A percentile compares a stretch with the other conserved stretches of the same genome.
Conservation (phyloP, 2,113 vertebrate genomes). For the Hemiprocne comata region DNA sequence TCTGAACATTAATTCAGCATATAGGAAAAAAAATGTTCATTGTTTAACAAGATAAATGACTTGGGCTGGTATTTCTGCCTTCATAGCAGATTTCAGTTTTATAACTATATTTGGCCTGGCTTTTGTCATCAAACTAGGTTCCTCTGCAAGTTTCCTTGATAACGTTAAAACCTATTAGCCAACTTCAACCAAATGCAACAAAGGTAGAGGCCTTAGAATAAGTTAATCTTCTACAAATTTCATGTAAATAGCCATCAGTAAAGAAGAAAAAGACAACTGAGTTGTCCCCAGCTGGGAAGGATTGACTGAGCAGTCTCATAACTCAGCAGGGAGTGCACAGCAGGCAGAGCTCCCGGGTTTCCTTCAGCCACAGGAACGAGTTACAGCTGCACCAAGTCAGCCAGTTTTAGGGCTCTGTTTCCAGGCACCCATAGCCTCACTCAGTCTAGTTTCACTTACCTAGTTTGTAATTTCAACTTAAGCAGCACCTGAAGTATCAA, state of each 20-base stretch:
- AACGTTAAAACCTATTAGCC: background rate
- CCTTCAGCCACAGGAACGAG: background rate
- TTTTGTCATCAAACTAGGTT: background rate
- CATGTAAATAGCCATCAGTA: background rate
- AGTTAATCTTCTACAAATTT: background rate
- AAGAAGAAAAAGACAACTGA: background rate
- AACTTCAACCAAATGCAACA: background rate
- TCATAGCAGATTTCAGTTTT: background rate
- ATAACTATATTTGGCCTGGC: background rate
- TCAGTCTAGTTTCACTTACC: background rate
- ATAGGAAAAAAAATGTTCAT: background rate
- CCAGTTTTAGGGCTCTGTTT: background rate
- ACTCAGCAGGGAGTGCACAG: background rate
- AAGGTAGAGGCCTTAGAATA: background rate
- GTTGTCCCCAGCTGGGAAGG: background rate
- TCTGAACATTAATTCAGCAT: background rate
- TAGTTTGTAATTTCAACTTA: background rate
- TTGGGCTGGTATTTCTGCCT: background rate
- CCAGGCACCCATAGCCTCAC: background rate
- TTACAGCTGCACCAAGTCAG: background rate
- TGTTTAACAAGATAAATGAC: background rate
- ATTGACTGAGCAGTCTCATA: background rate
- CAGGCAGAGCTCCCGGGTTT: background rate
- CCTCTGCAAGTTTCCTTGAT: background rate
- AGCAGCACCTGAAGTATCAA: background rate